Percentiles rank a stretch among this genome's conserved stretches.
Conservation (phyloP, 2,888 invertebrate genomes). For the Chrysolina haemoptera region DNA sequence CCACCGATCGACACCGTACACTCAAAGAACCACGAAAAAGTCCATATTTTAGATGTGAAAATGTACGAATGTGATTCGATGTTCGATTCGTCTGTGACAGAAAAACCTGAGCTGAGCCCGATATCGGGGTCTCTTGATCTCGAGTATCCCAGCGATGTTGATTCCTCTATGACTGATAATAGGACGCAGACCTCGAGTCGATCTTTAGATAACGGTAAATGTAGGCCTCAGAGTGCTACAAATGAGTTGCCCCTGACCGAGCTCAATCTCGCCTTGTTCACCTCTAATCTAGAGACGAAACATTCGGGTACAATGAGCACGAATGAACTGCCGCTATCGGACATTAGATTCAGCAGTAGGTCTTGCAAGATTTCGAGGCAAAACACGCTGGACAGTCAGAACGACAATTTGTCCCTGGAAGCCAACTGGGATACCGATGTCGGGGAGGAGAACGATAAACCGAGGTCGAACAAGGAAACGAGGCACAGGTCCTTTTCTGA, state of each 20-base stretch:
- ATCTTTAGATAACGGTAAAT: conserved; percentile 46
- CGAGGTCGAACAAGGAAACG: conserved; percentile 41
- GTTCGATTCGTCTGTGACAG: conserved; percentile 39
- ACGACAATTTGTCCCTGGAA: conserved; percentile 60
- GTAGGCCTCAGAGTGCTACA: conserved; percentile 66
- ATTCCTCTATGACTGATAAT: conserved; percentile 55
- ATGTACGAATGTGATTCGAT: conserved; percentile 53
- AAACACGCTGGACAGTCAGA: conserved; percentile 58
- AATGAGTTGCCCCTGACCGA: conserved; percentile 79
- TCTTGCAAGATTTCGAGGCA: conserved; percentile 53
- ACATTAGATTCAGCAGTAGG: conserved; percentile 59
- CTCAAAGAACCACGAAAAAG: conserved; percentile 64
- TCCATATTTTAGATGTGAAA: conserved; percentile 48
- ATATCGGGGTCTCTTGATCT: conserved; percentile 66
- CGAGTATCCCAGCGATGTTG: conserved; percentile 59
- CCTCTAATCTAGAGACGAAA: conserved; percentile 58
- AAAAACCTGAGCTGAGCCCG: conserved; percentile 61
- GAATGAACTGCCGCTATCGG: conserved; percentile 64
- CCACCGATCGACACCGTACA: conserved; percentile 64
- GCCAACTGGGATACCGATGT: conserved; percentile 63
- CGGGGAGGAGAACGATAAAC: conserved; percentile 51
- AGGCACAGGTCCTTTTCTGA: conserved; percentile 67
- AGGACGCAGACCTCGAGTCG: conserved; percentile 33
- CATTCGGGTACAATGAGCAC: conserved; percentile 60
- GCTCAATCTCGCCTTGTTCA: conserved; percentile 66